A percentile compares a stretch with the other conserved stretches of the same genome.
Evolutionary conservation across 2,797 vertebrate species (phyloP).

Genomic region (Remorina albescens): DNA sequence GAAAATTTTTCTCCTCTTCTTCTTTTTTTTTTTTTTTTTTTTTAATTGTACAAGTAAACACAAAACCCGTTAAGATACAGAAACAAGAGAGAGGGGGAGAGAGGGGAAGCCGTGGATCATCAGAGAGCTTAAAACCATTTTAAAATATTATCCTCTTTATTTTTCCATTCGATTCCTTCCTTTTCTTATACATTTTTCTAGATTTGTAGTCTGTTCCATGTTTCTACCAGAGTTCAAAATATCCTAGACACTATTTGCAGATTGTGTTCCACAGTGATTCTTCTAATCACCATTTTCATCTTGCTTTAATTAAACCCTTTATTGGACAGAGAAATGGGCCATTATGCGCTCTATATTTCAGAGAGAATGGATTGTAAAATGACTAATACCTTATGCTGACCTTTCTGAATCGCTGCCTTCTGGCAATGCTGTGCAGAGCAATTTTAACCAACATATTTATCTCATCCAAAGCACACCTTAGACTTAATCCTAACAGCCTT

Average conservation of each 20-base stretch:
- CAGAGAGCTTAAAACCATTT: slow-evolving; percentile 64
- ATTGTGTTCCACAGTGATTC: slow-evolving; percentile 51
- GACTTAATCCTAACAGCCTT: slow-evolving; percentile 75
- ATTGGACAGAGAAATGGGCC: slow-evolving; percentile 56
- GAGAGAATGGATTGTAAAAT: slow-evolving; percentile 68
- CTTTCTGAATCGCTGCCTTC: slow-evolving; percentile 67
- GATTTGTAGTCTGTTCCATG: slow-evolving; percentile 30
- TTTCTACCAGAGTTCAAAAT: slow-evolving; percentile 43
- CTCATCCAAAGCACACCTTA: slow-evolving; percentile 71
- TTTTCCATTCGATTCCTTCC: slow-evolving; percentile 50
- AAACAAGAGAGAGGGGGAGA: slow-evolving; percentile 9
- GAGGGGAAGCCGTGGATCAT: slow-evolving; percentile 51
- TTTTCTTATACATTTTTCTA: slow-evolving; percentile 40
- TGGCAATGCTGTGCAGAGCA: slow-evolving; percentile 55
- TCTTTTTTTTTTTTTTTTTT: slow-evolving; percentile 52
- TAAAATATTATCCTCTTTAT: slow-evolving; percentile 48
- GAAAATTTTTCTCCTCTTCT: slow-evolving; percentile 63
- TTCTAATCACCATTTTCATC: slow-evolving; percentile 67
- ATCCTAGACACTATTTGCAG: slow-evolving; percentile 19
- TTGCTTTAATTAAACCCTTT: slow-evolving; percentile 74
- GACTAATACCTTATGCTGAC: slow-evolving; percentile 75
- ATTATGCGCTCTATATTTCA: slow-evolving; percentile 72
- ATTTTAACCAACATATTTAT: slow-evolving; percentile 73
- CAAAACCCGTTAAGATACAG: slow-evolving; percentile 28
- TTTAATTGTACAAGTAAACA: slow-evolving; percentile 55